A percentile compares a stretch with the other conserved stretches of the same genome.
Conservation (phyloP, 2,888 invertebrate genomes). For the Anagyrus pseudococci region DNA sequence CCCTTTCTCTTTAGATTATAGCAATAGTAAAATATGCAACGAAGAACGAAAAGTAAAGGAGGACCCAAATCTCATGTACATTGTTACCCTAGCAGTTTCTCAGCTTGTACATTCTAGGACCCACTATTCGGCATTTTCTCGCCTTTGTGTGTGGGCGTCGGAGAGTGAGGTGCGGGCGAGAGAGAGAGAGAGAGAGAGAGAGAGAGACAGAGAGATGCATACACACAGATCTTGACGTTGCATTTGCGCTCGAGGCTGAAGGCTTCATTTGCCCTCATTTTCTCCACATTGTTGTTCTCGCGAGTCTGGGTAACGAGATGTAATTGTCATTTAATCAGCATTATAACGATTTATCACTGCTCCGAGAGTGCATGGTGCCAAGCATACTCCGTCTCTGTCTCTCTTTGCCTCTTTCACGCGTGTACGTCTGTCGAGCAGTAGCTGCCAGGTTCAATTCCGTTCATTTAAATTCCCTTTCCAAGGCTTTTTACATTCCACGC, state of each 20-base stretch:
- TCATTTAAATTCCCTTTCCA: conserved; percentile 8
- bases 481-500: no score
- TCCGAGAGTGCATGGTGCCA: neutral
- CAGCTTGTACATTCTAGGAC: neutral
- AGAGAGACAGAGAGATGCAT: no score
- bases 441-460: conserved; percentile 2
- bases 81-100: no score
- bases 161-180: neutral
- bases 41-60: no score
- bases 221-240: neutral
- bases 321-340: conserved; percentile 31
- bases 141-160: neutral
- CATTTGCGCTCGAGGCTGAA: neutral
- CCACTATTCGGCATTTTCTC: neutral
- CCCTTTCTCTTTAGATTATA: no score
- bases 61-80: no score
- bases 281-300: conserved; percentile 12
- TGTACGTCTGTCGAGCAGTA: neutral
- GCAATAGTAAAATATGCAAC: no score
- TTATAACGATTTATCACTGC: conserved; percentile 18
- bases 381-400: neutral
- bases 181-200: no score
- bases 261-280: conserved; percentile 12
- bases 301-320: conserved; percentile 18
- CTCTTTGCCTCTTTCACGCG: no score